A percentile compares a stretch with the other conserved stretches of the same genome.
These are phyloP conservation scores for Ericerus pela DNA, from an alignment of 1,140 invertebrate genomes.

Conservation along the genomic window DNA sequence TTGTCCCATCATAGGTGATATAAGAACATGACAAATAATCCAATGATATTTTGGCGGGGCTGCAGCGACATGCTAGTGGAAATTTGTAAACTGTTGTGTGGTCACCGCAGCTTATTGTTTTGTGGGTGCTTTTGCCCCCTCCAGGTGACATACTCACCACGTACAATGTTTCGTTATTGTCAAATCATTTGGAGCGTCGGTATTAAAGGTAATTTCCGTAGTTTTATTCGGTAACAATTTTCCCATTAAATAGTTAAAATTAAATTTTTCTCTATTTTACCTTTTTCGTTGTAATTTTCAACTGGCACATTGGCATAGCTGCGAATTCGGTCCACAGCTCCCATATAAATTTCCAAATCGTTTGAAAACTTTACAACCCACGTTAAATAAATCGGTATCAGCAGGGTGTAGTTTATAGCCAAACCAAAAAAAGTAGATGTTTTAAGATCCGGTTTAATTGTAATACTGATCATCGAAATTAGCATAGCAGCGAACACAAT, in stretches of 20 bases:
- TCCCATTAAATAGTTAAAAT: neutral
- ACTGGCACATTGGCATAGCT: slow-evolving; percentile 40
- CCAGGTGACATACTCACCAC: no score
- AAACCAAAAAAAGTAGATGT: slow-evolving; percentile 49
- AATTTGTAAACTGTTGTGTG: no score
- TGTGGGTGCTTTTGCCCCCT: no score
- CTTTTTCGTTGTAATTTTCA: slow-evolving; percentile 37
- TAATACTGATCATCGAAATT: slow-evolving; percentile 41
- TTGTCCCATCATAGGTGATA: no score
- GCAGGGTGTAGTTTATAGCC: slow-evolving; percentile 62
- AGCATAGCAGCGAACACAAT: slow-evolving; percentile 58
- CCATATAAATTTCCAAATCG: slow-evolving; percentile 64
- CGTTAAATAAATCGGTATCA: slow-evolving; percentile 64
- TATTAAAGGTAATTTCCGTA: neutral
- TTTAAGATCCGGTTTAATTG: slow-evolving; percentile 36
- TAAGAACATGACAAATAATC: no score
- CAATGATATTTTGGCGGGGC: no score
- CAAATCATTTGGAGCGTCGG: neutral
- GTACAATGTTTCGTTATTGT: no score
- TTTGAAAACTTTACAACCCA: slow-evolving; percentile 66
- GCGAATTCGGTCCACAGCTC: slow-evolving; percentile 53
- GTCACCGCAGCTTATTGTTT: no score
- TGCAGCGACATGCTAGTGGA: no score
- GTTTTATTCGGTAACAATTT: neutral
- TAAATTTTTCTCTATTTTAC: slow-evolving; percentile 15